phyloP scores from a whole-genome alignment of 2,113 vertebrate genomes.

The Phaethornis superciliosus region DNA sequence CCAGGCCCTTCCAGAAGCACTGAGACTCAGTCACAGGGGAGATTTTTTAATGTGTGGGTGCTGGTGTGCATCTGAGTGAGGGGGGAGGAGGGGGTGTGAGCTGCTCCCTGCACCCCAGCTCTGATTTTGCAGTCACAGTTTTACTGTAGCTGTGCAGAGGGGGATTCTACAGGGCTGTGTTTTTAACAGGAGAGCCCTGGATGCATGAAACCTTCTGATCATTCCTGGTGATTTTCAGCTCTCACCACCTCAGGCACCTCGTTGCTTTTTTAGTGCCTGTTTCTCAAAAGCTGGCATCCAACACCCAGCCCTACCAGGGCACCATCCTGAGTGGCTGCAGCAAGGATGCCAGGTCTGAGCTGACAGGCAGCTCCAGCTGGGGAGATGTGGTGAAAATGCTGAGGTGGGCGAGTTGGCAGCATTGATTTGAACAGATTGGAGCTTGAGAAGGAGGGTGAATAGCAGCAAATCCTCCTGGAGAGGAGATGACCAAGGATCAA shows the following conservation, averaged over 20 bases:
- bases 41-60: background rate
- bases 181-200: background rate
- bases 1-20: background rate
- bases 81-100: background rate
- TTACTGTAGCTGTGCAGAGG: background rate
- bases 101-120: background rate
- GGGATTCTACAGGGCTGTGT: background rate
- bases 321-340: background rate
- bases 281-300: slow-evolving; percentile 19
- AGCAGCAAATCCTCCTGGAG: background rate
- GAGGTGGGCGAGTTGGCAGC: rapidly evolving
- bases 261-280: background rate
- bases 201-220: background rate
- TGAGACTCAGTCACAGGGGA: rapidly evolving
- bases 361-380: background rate
- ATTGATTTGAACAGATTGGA: background rate
- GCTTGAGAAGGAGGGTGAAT: background rate
- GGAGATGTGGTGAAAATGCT: background rate
- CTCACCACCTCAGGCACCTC: background rate
- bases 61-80: rapidly evolving
- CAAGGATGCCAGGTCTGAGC: background rate
- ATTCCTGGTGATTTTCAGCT: background rate
- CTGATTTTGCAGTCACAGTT: background rate
- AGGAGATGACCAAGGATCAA: background rate
- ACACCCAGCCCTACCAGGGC: background rate